Percentiles rank a stretch among this genome's conserved stretches.
These are phyloP conservation scores for Pollenia labialis DNA, from an alignment of 2,888 invertebrate species.

Conservation along the genomic window DNA sequence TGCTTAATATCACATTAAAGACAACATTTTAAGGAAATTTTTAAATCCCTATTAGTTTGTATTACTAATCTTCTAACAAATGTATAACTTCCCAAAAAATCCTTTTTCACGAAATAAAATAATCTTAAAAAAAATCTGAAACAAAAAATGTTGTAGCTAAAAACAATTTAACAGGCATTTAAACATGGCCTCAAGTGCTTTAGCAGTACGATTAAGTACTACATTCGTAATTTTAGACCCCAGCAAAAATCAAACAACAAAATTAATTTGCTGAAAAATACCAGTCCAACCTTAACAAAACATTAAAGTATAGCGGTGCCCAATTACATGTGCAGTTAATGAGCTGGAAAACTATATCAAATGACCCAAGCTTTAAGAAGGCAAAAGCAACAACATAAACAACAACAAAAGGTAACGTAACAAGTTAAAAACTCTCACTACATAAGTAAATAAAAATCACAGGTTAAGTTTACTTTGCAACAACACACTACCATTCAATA, in stretches of 20 bases:
- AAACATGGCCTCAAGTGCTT: conserved; percentile 64
- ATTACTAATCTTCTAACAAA: too few relatives aligned
- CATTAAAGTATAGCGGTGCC: conserved; percentile 79
- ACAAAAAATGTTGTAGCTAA: conserved; percentile 57
- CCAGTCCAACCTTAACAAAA: conserved; percentile 55
- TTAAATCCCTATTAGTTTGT: too few relatives aligned
- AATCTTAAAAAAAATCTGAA: neutral
- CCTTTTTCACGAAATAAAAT: conserved; percentile 2
- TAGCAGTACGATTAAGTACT: neutral
- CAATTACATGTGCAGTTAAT: conserved; percentile 83
- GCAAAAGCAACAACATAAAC: conserved; percentile 54
- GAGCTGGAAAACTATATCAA: conserved; percentile 84
- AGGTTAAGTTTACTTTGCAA: conserved; percentile 69
- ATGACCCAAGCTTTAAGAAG: conserved; percentile 80
- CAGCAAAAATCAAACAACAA: conserved; percentile 3
- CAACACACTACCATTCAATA: conserved; percentile 43
- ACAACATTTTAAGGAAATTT: too few relatives aligned
- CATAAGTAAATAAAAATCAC: conserved; percentile 70
- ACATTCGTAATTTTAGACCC: conserved; percentile 9
- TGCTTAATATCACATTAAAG: too few relatives aligned
- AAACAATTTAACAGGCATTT: conserved; percentile 70
- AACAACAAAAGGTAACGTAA: neutral
- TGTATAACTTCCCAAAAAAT: neutral
- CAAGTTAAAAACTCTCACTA: conserved; percentile 60
- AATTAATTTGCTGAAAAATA: conserved; percentile 47